Base-by-base conservation (phyloP, 2,113 vertebrate genomes). In the Anguilla rostrata region DNA sequence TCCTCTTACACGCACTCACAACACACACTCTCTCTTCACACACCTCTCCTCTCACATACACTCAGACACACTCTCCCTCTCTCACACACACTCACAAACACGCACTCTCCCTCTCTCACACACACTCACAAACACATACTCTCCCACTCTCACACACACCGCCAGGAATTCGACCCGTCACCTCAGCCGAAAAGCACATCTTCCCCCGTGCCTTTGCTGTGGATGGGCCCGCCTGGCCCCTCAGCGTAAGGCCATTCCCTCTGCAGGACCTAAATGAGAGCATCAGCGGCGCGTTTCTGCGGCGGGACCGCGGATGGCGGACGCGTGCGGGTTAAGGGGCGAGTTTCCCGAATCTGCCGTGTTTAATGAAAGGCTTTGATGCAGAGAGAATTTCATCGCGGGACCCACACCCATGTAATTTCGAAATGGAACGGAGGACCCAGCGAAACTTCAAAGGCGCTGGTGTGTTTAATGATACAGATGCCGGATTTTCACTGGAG, bases 401-500 rank as follows among this genome's bases (percentile, higher is more conserved):
- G 66, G n/a, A 43, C 41, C 18, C 63, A 75, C 20, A 80, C 78
- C 29, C 78, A 41, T 41, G 78, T 80, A 80, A 40, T 39, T 80
- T 39, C 18, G 78, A 9, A 16, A 40, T 15, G 78, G 78, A 41
- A 20, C 78, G 18, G 15, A 39, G 39, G 39, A 80, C 39, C 40
- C 40, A 6, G 78, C 78, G 26, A 85, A 83, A 49, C 66, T 78
- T 83, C 82, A 83, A 83, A 60, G n/a, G 81, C n/a, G 16, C 40
- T 29, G 85, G 34, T 78, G 43, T 53, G 63, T 71, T 87, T 63
- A 83, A 84, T 78, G 71, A 84, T 26, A 84, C 71, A 53, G 71
- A 79, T 78, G 49, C 20, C n/a, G 40, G 43, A 39, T 84, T 39
- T 80, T 71, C 43, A 11, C 82, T 18, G 20, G 75, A 80, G 22